Conservation (phyloP, 2,113 vertebrate genomes). For the Hippocampus zosterae region DNA sequence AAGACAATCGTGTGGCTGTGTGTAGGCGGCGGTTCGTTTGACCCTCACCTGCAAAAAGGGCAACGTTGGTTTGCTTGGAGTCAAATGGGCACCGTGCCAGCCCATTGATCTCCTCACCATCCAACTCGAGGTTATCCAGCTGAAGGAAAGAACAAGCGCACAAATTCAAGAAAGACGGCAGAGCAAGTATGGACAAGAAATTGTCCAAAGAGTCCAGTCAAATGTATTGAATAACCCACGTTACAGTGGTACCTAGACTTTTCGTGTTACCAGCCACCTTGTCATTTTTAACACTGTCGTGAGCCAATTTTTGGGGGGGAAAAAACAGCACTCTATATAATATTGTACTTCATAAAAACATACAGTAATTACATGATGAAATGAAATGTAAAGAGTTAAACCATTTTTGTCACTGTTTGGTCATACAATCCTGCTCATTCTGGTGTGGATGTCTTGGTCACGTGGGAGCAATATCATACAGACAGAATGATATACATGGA, state of each 20-base stretch:
- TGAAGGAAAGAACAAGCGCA: slow-evolving; percentile 69
- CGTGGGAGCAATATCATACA: too few relatives aligned
- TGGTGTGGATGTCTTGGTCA: too few relatives aligned
- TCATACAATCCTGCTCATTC: too few relatives aligned
- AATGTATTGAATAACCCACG: background rate
- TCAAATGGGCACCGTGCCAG: slow-evolving; percentile 98
- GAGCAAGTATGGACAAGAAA: slow-evolving; percentile 5
- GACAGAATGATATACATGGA: too few relatives aligned
- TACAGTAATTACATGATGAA: background rate
- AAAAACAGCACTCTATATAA: background rate
- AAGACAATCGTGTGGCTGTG: slow-evolving; percentile 8
- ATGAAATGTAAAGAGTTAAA: too few relatives aligned
- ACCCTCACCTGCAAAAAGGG: slow-evolving; percentile 94
- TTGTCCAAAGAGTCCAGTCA: background rate
- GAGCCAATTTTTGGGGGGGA: too few relatives aligned
- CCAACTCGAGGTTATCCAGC: slow-evolving; percentile 97
- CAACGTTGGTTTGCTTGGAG: slow-evolving; percentile 98
- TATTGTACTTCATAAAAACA: background rate
- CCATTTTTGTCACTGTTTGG: too few relatives aligned
- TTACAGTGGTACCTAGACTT: background rate
- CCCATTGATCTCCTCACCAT: slow-evolving; percentile 97
- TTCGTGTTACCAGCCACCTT: background rate
- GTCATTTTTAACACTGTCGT: background rate
- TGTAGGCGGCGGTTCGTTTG: slow-evolving; percentile 34
- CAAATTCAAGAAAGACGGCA: slow-evolving; percentile 30